These are phyloP conservation scores for Lates japonicus DNA, from an alignment of 2,797 vertebrate genomes.

Conservation along the genomic window DNA sequence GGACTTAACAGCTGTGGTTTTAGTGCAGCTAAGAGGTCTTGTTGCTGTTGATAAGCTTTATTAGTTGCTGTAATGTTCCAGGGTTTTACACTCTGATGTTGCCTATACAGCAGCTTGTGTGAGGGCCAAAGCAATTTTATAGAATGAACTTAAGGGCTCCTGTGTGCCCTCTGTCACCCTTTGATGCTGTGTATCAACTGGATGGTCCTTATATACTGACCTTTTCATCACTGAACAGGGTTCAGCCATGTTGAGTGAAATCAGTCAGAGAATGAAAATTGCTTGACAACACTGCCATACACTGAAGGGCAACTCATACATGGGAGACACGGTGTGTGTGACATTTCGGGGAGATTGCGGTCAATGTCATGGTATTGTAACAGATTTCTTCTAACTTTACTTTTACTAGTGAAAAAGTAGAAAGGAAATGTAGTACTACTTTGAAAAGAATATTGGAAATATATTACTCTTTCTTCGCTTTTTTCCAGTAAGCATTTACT, in stretches of 20 bases:
- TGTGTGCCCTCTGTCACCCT: background rate
- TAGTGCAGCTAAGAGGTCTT: conserved; percentile 10
- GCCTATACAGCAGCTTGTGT: conserved; percentile 9
- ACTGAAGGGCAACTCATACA: background rate
- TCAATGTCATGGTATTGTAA: background rate
- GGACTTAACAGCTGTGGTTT: conserved; percentile 36
- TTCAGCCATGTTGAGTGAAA: background rate
- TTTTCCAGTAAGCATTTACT: background rate
- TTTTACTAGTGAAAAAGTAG: background rate
- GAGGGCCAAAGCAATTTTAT: background rate
- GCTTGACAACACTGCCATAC: background rate
- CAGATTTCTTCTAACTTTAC: background rate
- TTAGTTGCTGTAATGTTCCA: conserved; percentile 17
- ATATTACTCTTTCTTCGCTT: background rate
- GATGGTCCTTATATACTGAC: background rate
- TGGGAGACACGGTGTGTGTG: background rate
- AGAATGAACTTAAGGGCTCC: background rate
- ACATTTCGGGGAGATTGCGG: background rate
- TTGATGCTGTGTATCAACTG: background rate
- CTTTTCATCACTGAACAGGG: background rate
- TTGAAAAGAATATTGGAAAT: background rate
- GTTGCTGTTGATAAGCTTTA: conserved; percentile 45
- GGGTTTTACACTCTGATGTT: conserved; percentile 24
- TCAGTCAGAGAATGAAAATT: conserved; percentile 9
- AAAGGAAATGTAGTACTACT: background rate